A percentile compares a stretch with the other conserved stretches of the same genome.
Evolutionary conservation across 2,888 invertebrate genomes (phyloP).

Genomic region (Phrixothrix hirtus): DNA sequence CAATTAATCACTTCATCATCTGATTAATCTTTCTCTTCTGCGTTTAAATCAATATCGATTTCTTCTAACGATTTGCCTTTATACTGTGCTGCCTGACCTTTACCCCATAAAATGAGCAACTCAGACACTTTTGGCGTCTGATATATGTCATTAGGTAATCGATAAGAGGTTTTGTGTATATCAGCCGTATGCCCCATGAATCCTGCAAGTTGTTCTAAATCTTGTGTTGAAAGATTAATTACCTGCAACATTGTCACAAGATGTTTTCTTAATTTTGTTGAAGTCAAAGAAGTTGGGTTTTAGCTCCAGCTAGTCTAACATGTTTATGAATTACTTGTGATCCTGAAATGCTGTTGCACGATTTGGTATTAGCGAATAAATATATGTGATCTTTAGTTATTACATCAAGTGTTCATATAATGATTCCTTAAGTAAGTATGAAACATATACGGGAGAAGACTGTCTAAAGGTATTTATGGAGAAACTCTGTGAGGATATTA

Average conservation of each 20-base stretch:
- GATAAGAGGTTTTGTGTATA: neutral
- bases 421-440: too few species aligned
- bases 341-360: neutral
- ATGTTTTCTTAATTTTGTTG: neutral
- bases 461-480: too few species aligned
- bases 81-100: too few species aligned
- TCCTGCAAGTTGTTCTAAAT: neutral
- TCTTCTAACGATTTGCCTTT: neutral
- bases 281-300: neutral
- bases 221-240: neutral
- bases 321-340: neutral
- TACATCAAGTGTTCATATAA: too few species aligned
- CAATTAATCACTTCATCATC: neutral
- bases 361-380: neutral
- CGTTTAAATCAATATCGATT: neutral
- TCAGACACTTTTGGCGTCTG: too few species aligned
- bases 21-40: neutral
- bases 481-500: too few species aligned
- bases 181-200: neutral
- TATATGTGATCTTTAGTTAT: neutral
- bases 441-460: too few species aligned
- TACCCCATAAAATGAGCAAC: neutral
- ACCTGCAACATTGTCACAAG: too few species aligned
- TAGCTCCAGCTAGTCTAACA: neutral
- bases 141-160: neutral